phyloP scores from a whole-genome alignment of 2,888 invertebrate genomes.

The Aelia acuminata region DNA sequence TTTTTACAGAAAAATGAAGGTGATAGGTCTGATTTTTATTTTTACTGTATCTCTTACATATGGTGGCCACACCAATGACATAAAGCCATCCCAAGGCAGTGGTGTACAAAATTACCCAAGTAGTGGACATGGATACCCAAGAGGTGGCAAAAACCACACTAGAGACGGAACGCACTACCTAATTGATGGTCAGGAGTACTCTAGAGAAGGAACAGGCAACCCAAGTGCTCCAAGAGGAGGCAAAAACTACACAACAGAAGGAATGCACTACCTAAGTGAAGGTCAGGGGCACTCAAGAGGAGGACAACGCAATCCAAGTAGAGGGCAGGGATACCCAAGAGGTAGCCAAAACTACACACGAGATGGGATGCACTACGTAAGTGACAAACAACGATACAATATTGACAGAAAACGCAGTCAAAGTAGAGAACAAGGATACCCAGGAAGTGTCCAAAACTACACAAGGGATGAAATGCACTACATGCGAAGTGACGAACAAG shows the following conservation, averaged over 20 bases:
- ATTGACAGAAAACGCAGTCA: no score
- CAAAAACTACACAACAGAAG: no score
- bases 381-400: no score
- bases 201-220: no score
- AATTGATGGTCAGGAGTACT: neutral
- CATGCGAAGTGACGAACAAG: no score
- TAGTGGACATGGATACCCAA: neutral
- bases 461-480: no score
- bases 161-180: neutral
- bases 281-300: neutral
- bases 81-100: neutral
- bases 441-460: no score
- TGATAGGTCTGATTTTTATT: neutral
- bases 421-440: no score
- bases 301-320: neutral
- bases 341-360: neutral
- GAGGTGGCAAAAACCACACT: neutral
- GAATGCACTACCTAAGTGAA: no score
- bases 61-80: neutral
- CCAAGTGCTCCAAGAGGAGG: no score
- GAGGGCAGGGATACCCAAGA: neutral
- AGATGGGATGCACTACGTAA: no score
- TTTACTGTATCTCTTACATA: neutral
- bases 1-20: slow-evolving; percentile 40
- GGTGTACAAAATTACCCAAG: neutral